Conservation (phyloP, 1,140 invertebrate species). For the Macrosteles quadrilineatus region DNA sequence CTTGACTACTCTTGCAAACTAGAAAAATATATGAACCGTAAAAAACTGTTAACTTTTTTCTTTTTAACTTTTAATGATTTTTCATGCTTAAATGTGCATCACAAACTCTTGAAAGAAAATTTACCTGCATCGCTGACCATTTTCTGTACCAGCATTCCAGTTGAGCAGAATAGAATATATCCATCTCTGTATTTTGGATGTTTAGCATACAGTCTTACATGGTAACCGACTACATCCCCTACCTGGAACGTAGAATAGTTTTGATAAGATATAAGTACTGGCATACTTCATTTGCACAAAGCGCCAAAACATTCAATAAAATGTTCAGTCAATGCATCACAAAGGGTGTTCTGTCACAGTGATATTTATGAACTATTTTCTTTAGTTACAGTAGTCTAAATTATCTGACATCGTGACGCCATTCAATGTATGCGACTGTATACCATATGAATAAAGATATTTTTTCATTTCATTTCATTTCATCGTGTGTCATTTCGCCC, state of each 20-base stretch:
- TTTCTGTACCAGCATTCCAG: slow-evolving; percentile 70
- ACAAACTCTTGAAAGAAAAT: not conserved
- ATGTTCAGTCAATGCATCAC: not conserved
- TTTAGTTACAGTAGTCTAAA: not conserved
- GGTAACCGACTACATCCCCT: slow-evolving; percentile 66
- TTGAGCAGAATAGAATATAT: slow-evolving; percentile 83
- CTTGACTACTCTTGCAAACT: too few species aligned
- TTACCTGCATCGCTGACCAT: slow-evolving; percentile 65
- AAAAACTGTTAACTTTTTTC: not conserved
- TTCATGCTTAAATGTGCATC: too few species aligned
- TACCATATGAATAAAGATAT: too few species aligned
- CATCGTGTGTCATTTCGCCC: too few species aligned
- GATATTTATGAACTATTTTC: not conserved
- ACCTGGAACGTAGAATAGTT: slow-evolving; percentile 29
- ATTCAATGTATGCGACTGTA: too few species aligned
- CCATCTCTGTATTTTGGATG: slow-evolving; percentile 55
- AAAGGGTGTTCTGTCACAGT: not conserved
- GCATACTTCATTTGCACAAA: not conserved
- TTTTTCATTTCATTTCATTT: too few species aligned
- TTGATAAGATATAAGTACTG: not conserved
- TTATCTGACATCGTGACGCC: not conserved
- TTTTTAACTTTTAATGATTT: not conserved
- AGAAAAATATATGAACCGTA: too few species aligned
- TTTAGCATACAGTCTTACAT: slow-evolving; percentile 69
- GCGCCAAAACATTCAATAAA: not conserved